Conservation (phyloP, 2,797 vertebrate species). For the Stomatorhinus walkeri region DNA sequence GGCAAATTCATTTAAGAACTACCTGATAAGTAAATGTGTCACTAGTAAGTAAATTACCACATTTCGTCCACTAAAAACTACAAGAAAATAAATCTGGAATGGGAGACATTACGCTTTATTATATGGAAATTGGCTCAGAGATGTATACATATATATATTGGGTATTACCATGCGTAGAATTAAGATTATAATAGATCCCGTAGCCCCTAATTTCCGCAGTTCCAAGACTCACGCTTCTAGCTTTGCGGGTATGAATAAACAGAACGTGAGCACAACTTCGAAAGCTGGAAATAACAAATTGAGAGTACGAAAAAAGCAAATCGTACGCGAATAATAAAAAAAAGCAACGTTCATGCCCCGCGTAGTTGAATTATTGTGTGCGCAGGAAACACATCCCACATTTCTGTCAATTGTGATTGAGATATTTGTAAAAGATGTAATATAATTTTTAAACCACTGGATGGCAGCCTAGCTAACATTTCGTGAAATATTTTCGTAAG, state of each 20-base stretch:
- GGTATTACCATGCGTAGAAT: not conserved
- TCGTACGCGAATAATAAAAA: not conserved
- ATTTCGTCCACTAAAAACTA: not conserved
- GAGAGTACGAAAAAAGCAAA: not conserved
- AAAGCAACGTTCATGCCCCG: not conserved
- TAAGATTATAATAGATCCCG: not conserved
- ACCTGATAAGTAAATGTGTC: not conserved
- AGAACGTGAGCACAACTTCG: not conserved
- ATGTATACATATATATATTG: not conserved
- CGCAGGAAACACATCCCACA: not conserved
- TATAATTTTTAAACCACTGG: not conserved
- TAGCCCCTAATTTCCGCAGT: not conserved
- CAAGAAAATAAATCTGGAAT: not conserved
- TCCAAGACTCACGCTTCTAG: not conserved
- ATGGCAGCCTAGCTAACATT: not conserved
- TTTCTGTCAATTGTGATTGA: not conserved
- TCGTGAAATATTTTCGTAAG: not conserved
- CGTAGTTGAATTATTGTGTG: not conserved
- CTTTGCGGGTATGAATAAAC: not conserved
- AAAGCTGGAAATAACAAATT: not conserved
- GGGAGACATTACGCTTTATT: not conserved
- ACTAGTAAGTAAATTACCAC: not conserved
- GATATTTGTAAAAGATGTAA: not conserved
- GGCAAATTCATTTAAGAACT: not conserved
- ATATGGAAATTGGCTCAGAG: not conserved